Evolutionary conservation across 1,140 invertebrate species (phyloP).

Genomic region (Ladona fulva): DNA sequence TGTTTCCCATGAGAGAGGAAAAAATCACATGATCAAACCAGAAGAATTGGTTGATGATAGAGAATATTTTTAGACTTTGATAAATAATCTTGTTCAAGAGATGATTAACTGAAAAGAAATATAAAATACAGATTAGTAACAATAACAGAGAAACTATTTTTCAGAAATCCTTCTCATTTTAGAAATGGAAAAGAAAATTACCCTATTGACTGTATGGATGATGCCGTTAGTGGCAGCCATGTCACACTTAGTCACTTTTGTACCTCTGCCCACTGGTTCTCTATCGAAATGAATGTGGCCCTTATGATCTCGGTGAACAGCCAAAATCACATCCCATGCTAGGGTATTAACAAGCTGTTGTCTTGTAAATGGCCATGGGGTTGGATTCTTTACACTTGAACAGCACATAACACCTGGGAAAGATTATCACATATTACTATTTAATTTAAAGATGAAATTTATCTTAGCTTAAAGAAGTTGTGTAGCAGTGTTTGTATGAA

Average conservation of each 20-base stretch:
- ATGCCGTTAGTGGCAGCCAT: constrained; percentile 33
- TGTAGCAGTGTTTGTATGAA: too few species aligned
- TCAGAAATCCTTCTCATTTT: too few species aligned
- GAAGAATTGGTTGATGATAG: too few species aligned
- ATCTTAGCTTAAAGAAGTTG: too few species aligned
- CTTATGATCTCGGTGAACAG: constrained; percentile 27
- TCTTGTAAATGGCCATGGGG: constrained; percentile 26
- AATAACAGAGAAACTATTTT: too few species aligned
- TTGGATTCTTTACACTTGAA: constrained; percentile 26
- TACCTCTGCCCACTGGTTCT: constrained; percentile 19
- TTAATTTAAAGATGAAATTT: too few species aligned
- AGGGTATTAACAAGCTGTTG: constrained; percentile 26
- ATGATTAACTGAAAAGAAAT: too few species aligned
- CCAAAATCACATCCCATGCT: constrained; percentile 26
- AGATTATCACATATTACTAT: constrained; percentile 2
- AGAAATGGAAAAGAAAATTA: not conserved
- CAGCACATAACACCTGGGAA: constrained; percentile 33
- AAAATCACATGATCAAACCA: too few species aligned
- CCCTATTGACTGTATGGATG: constrained; percentile 20
- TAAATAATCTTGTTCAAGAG: too few species aligned
- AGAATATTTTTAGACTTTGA: too few species aligned
- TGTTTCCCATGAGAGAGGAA: too few species aligned
- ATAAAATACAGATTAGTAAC: too few species aligned
- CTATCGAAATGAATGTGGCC: constrained; percentile 30
- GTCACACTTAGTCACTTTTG: constrained; percentile 31